Percentiles rank a stretch among this genome's conserved stretches.
These are phyloP conservation scores for Hypsopygia costalis DNA, from an alignment of 2,888 invertebrate genomes.

Conservation along the genomic window DNA sequence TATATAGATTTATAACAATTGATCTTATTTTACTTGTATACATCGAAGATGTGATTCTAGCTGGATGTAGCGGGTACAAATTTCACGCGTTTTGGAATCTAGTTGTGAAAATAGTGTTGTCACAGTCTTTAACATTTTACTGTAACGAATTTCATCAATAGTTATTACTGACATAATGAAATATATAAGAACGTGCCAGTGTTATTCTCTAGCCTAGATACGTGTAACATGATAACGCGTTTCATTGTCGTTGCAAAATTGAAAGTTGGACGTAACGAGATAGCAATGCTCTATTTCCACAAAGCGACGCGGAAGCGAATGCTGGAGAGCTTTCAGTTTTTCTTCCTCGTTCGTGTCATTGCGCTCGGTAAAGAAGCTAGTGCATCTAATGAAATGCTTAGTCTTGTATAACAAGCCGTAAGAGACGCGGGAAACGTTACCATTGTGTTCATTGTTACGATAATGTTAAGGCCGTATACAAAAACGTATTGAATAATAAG, in stretches of 20 bases:
- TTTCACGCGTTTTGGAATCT: too few relatives aligned
- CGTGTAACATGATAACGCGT: constrained; percentile 30
- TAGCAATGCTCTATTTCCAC: constrained; percentile 37
- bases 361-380: constrained; percentile 33
- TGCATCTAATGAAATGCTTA: constrained; percentile 47
- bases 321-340: constrained; percentile 43
- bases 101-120: too few relatives aligned
- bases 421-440: constrained; percentile 65
- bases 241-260: constrained; percentile 43
- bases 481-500: constrained; percentile 36
- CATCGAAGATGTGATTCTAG: too few relatives aligned
- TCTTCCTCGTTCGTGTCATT: constrained; percentile 43
- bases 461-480: constrained; percentile 68
- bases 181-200: neutral
- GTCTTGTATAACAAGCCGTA: constrained; percentile 71
- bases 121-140: too few relatives aligned
- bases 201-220: constrained; percentile 7
- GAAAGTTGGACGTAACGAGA: constrained; percentile 38
- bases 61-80: too few relatives aligned
- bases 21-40: too few relatives aligned
- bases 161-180: neutral
- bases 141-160: constrained; percentile 1
- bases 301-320: constrained; percentile 36
- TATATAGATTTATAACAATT: too few relatives aligned
- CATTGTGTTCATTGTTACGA: constrained; percentile 67